These are phyloP conservation scores for Mugil cephalus DNA, from an alignment of 2,113 vertebrate genomes.

Conservation along the genomic window DNA sequence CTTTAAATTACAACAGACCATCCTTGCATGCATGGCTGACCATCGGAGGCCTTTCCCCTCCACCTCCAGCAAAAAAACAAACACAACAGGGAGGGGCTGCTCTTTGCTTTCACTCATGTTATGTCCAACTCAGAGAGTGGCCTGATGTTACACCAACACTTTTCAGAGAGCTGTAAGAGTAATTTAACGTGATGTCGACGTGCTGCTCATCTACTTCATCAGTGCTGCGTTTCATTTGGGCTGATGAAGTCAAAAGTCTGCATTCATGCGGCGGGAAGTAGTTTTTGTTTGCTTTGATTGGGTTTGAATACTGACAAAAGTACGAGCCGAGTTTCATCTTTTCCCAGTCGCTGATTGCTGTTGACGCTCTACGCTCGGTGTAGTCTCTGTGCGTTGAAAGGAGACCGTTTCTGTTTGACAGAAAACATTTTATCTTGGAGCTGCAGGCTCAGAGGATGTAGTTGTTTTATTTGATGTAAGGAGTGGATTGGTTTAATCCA, in stretches of 20 bases:
- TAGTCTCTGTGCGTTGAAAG: slow-evolving; percentile 17
- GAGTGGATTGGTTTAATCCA: not conserved
- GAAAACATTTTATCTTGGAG: slow-evolving; percentile 27
- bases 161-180: slow-evolving; percentile 17
- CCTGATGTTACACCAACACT: slow-evolving; percentile 39
- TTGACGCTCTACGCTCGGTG: slow-evolving; percentile 14
- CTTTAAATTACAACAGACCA: slow-evolving; percentile 76
- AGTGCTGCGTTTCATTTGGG: slow-evolving; percentile 35
- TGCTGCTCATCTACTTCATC: too few species aligned
- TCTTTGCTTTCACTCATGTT: slow-evolving; percentile 34
- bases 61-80: slow-evolving; percentile 65
- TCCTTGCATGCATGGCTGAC: slow-evolving; percentile 68
- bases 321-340: slow-evolving; percentile 6
- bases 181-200: slow-evolving; percentile 30
- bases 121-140: slow-evolving; percentile 11
- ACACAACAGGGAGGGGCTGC: slow-evolving; percentile 42
- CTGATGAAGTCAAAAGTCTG: slow-evolving; percentile 47
- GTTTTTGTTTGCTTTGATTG: slow-evolving; percentile 43
- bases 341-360: slow-evolving; percentile 28
- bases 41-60: slow-evolving; percentile 33
- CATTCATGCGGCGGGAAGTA: not conserved
- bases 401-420: slow-evolving; percentile 14
- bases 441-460: slow-evolving; percentile 29
- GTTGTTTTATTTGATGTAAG: slow-evolving; percentile 25
- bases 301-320: slow-evolving; percentile 42